These are phyloP conservation scores for Pachyseris speciosa DNA, from an alignment of 64 coral and sea anemone genomes.

Conservation along the genomic window DNA sequence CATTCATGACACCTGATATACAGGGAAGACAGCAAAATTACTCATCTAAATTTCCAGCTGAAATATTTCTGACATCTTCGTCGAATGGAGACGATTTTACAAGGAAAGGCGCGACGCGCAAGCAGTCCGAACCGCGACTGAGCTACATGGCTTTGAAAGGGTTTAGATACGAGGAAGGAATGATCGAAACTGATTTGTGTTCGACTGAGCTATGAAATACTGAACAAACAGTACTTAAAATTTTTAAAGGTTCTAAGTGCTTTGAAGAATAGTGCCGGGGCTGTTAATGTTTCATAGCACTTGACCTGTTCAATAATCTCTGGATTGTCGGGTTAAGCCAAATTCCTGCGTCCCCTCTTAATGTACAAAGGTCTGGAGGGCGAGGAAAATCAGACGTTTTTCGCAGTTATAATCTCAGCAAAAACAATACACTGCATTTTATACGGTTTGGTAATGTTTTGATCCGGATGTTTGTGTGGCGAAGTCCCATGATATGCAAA, in stretches of 20 bases:
- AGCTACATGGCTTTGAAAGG: slow-evolving; percentile 39
- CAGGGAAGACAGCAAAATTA: background rate
- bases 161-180: slow-evolving; percentile 28
- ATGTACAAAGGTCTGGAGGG: background rate
- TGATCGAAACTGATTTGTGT: slow-evolving; percentile 40
- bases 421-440: background rate
- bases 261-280: background rate
- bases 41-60: background rate
- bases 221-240: slow-evolving; percentile 9
- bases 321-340: background rate
- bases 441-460: background rate
- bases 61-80: background rate
- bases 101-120: background rate
- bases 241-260: background rate
- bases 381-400: background rate
- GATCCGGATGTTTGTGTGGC: slow-evolving; percentile 30
- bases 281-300: slow-evolving; percentile 3
- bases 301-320: background rate
- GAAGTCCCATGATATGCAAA: background rate
- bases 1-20: background rate
- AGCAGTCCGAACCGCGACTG: background rate
- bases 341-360: background rate
- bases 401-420: background rate
- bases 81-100: background rate
- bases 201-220: slow-evolving; percentile 26